Percentiles rank a stretch among this genome's conserved stretches.
Evolutionary conservation across 2,888 invertebrate genomes (phyloP).

Genomic region (Spodoptera picta): DNA sequence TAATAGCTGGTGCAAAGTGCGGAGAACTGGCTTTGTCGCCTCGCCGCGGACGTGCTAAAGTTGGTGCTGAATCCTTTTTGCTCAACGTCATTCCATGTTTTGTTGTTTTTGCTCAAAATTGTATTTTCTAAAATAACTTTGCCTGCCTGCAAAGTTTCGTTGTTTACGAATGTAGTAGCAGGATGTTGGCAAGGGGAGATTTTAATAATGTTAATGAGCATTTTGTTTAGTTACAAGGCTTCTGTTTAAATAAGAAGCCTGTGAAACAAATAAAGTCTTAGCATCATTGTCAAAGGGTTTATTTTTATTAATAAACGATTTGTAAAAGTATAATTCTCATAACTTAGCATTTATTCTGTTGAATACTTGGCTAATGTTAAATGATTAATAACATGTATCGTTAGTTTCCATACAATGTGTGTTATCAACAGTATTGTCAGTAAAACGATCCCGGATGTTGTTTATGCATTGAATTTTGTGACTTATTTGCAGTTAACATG

Average conservation of each 20-base stretch:
- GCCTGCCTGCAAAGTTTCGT: slow-evolving; percentile 29
- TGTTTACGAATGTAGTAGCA: slow-evolving; percentile 38
- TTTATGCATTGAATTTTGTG: slow-evolving; percentile 32
- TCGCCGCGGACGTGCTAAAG: slow-evolving; percentile 5
- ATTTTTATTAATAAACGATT: slow-evolving; percentile 7
- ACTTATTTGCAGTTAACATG: slow-evolving; percentile 20
- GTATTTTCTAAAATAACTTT: slow-evolving; percentile 29
- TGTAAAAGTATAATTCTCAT: slow-evolving; percentile 6
- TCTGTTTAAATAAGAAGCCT: slow-evolving; percentile 2
- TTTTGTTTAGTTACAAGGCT: slow-evolving; percentile 34
- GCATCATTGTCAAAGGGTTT: slow-evolving; percentile 12
- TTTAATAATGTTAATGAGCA: slow-evolving; percentile 19
- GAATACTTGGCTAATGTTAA: slow-evolving; percentile 18
- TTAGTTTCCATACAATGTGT: slow-evolving; percentile 36
- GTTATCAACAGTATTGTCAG: slow-evolving; percentile 40
- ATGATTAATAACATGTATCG: slow-evolving; percentile 25
- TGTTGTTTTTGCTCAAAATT: slow-evolving; percentile 48
- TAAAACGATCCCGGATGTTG: slow-evolving; percentile 51
- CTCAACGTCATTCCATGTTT: slow-evolving; percentile 48
- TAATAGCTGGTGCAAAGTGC: slow-evolving; percentile 46
- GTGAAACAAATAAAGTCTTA: slow-evolving; percentile 16
- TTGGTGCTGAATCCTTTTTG: slow-evolving; percentile 35
- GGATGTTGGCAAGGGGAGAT: slow-evolving; percentile 30
- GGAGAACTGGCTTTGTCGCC: slow-evolving; percentile 33
- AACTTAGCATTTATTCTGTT: slow-evolving; percentile 9